Evolutionary conservation across 2,797 vertebrate genomes (phyloP), one percentile per base, ranked within the genome.

Genomic region (Novumbra hubbsi): DNA sequence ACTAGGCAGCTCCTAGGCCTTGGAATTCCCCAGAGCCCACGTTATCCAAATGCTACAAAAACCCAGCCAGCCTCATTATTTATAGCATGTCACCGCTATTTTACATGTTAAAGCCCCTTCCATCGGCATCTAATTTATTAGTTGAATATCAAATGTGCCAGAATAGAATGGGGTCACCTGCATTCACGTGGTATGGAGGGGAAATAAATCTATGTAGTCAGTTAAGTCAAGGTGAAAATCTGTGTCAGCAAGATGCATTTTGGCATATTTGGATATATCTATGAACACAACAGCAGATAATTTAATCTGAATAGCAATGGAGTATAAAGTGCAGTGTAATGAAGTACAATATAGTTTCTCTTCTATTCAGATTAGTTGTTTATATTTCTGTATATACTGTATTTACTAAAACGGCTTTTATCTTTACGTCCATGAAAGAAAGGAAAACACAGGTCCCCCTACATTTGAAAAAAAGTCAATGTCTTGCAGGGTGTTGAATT

Each of bases 41-140:
- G 75, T 77, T 72, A 76, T 75, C 76, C 86, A 82, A 73, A 82
- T 76, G 52, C 89, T 77, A 88, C 85, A 88, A 92, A 93, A 94
- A 93, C 94, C 91, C 81, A 86, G 85, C 87, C 91, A 64, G 89
- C 93, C 93, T 94, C 93, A 94, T 95, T 94, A 95, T 94, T 95
- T 94, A 45, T 45, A 94, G 92, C 89, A 92, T 95, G 94, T 94
- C 93, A 94, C 91, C 79, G 70, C 93, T 95, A 94, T 92, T 95
- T 94, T 94, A 94, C 93, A 95, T 95, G 92, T 93, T 93, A 94
- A 94, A 93, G 87, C 91, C 90, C 88, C 88, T 76, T 38, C 21
- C 85, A 85, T 84, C 87, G 81, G 90, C 92, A 92, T 93, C 91
- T 94, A 90, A 95, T 94, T 94, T 95, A 94, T 94, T 92, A 91